Evolutionary conservation across 2,888 invertebrate genomes (phyloP).

Genomic region (Yponomeuta malinellus): DNA sequence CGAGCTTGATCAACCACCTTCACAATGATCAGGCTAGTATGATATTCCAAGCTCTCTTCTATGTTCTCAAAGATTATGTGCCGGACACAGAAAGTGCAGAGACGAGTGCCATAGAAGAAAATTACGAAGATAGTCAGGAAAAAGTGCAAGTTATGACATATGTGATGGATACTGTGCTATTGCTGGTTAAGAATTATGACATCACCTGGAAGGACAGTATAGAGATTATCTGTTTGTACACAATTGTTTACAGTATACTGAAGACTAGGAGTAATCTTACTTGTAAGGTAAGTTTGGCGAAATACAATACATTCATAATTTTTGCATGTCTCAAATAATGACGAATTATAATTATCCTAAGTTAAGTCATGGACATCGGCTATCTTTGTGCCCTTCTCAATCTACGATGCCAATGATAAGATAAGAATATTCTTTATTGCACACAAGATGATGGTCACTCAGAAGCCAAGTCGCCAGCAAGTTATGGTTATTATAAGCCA

Average conservation of each 20-base stretch:
- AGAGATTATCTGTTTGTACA: slow-evolving; percentile 81
- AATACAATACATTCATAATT: too few species aligned
- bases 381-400: too few species aligned
- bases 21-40: slow-evolving; percentile 78
- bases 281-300: slow-evolving; percentile 45
- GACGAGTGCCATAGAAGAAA: slow-evolving; percentile 27
- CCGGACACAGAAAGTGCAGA: slow-evolving; percentile 39
- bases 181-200: slow-evolving; percentile 80
- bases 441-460: too few species aligned
- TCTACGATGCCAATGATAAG: too few species aligned
- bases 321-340: too few species aligned
- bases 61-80: slow-evolving; percentile 75
- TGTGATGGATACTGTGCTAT: slow-evolving; percentile 79
- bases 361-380: too few species aligned
- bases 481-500: too few species aligned
- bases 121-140: slow-evolving; percentile 44
- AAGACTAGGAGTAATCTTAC: slow-evolving; percentile 48
- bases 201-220: slow-evolving; percentile 87
- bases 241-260: slow-evolving; percentile 52
- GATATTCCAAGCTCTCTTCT: slow-evolving; percentile 78
- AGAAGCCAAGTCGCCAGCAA: too few species aligned
- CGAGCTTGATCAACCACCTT: slow-evolving; percentile 74
- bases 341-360: too few species aligned
- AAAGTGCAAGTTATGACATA: slow-evolving; percentile 74
- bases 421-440: too few species aligned